Percentiles rank a stretch among this genome's conserved stretches.
phyloP scores from a whole-genome alignment of 2,113 vertebrate genomes.

The Tenebrosternarchus preto region DNA sequence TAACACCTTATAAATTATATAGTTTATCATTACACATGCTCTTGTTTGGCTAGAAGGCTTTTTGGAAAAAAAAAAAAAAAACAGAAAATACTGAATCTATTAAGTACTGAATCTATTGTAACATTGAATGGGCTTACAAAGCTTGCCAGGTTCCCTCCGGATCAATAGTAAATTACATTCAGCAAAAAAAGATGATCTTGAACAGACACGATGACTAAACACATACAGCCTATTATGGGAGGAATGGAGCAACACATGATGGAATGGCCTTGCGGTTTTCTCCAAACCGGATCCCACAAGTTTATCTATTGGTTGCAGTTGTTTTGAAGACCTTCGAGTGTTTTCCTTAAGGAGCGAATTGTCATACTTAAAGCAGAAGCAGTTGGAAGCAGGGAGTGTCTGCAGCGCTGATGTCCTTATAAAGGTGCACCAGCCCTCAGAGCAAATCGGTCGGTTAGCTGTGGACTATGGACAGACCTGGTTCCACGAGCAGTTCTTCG shows the following conservation, averaged over 20 bases:
- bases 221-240: neutral
- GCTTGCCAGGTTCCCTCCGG: neutral
- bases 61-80: too few species aligned
- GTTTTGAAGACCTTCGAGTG: slow-evolving; percentile 30
- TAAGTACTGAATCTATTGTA: neutral
- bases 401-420: slow-evolving; percentile 29
- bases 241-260: neutral
- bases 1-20: too few species aligned
- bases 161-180: neutral
- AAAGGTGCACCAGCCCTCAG: slow-evolving; percentile 10
- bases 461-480: slow-evolving; percentile 4
- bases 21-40: too few species aligned
- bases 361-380: slow-evolving; percentile 25
- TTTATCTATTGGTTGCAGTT: slow-evolving; percentile 17
- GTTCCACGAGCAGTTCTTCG: neutral
- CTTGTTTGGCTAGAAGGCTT: too few species aligned
- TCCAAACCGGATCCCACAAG: slow-evolving; percentile 16
- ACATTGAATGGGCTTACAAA: neutral
- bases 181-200: neutral
- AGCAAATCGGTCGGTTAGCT: slow-evolving; percentile 7
- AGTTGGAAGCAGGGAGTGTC: slow-evolving; percentile 12
- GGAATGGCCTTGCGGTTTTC: slow-evolving; percentile 3
- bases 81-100: too few species aligned
- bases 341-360: slow-evolving; percentile 17
- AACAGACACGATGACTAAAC: neutral